Evolutionary conservation across 2,888 invertebrate species (phyloP), one percentile per base, ranked within the genome.

Genomic region (Acrobasis suavella): DNA sequence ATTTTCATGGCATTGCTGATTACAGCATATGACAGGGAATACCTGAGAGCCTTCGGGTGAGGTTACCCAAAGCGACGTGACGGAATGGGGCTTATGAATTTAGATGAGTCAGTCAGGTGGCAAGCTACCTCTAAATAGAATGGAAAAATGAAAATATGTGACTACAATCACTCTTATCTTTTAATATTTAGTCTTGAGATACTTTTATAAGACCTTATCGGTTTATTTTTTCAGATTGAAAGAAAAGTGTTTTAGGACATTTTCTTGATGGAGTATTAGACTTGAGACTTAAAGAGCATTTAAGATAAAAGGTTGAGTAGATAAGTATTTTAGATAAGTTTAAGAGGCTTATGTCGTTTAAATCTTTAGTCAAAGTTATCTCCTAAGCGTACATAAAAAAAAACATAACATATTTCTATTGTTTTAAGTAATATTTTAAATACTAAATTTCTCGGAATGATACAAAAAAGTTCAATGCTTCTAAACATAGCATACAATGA

Each of bases 1-100:
- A 32, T 32, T 32, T 32, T 32, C 7, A 32, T 32, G 32, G 32
- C 32, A 32, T 32, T 32, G 32, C 8, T 32, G 32, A 32, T 8
- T 32, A 6, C 32, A 32, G 7, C 32, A 32, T 32, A 32, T 32
- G 32, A 32, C 32, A 7, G 32, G 32, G 7, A 32, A 32, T 32
- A 32, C 32, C 32, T 7, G 32, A 32, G 7, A 32, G 8, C 32
- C 32, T 32, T 32, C 2, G 22, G 22, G 2, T 22, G n/a, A 22
- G 32, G 32, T 32, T 32, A 32, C 32, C 32, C 32, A 32, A 32
- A 32, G 32, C 32, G 32, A 32, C 60, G 60, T 60, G 60, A 37
- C 9, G 60, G 51, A 38, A 60, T 51, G 60, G 16, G 14, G 6
- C 60, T 60, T 60, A 60, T 60, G 60, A 60, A 60, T 60, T 60